Conservation (phyloP, 2,113 vertebrate species). For the Recurvirostra avosetta region DNA sequence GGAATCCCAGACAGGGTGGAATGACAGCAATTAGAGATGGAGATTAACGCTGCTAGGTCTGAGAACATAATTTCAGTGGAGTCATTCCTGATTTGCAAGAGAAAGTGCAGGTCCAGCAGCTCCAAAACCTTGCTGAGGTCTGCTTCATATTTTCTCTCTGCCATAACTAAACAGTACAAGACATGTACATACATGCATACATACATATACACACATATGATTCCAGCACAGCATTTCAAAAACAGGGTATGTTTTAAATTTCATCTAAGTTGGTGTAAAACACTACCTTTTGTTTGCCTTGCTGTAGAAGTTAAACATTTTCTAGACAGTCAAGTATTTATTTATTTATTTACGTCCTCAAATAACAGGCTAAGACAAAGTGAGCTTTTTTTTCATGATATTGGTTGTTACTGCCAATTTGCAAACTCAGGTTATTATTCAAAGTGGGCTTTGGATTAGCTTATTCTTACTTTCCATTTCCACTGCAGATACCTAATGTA, state of each 20-base stretch:
- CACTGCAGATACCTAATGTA: background rate
- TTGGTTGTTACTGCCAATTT: background rate
- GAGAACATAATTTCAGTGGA: background rate
- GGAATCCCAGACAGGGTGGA: background rate
- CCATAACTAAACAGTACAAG: background rate
- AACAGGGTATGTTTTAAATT: background rate
- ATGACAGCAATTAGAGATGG: background rate
- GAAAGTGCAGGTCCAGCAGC: background rate
- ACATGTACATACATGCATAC: background rate
- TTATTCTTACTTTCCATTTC: background rate
- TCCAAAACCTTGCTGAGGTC: background rate
- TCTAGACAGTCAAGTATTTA: background rate
- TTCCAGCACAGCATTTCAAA: background rate
- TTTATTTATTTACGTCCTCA: background rate
- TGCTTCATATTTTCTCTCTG: background rate
- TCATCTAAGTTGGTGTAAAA: background rate
- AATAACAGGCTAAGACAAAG: background rate
- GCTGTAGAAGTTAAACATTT: background rate
- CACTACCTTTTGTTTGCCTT: background rate
- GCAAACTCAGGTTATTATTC: background rate
- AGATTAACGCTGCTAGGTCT: background rate
- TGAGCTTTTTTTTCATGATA: fast-evolving
- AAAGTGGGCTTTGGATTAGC: background rate
- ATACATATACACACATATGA: fast-evolving
- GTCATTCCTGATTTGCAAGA: background rate